Evolutionary conservation across 2,797 vertebrate genomes (phyloP).

Genomic region (Etheostoma perlongum): DNA sequence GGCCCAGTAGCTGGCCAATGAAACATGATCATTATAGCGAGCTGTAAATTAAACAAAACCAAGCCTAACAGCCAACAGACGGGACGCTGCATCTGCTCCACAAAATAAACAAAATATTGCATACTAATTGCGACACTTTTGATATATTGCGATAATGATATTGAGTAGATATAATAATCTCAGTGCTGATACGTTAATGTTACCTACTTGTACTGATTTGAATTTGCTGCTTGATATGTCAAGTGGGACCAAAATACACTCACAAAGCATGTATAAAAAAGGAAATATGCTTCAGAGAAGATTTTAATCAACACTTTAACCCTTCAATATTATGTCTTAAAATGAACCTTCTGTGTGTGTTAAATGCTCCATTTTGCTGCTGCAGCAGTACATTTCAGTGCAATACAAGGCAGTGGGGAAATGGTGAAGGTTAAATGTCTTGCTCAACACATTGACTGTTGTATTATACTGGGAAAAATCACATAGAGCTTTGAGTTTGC

Average conservation of each 20-base stretch:
- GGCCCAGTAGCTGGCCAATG: too few species aligned
- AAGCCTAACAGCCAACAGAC: too few species aligned
- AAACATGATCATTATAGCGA: too few species aligned
- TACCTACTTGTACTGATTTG: not conserved
- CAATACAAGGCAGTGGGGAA: slow-evolving; percentile 11
- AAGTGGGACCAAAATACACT: not conserved
- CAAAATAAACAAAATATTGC: too few species aligned
- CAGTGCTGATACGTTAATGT: not conserved
- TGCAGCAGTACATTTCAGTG: not conserved
- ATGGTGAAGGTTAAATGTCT: slow-evolving; percentile 35
- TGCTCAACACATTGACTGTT: slow-evolving; percentile 26
- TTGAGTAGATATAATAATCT: not conserved
- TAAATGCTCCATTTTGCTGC: not conserved
- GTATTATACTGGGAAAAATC: slow-evolving; percentile 52
- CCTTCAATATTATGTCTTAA: not conserved
- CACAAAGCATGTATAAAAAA: not conserved
- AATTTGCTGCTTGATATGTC: not conserved
- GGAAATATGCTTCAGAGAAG: not conserved
- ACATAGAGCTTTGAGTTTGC: slow-evolving; percentile 42
- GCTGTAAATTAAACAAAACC: too few species aligned
- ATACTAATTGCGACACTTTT: too few species aligned
- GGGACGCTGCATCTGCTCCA: too few species aligned
- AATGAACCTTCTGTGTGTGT: not conserved
- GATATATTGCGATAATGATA: too few species aligned
- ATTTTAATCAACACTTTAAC: not conserved